Percentiles rank a stretch among this genome's conserved stretches.
phyloP scores from a whole-genome alignment of 2,797 vertebrate species.

The Philypnodon macrostomus region DNA sequence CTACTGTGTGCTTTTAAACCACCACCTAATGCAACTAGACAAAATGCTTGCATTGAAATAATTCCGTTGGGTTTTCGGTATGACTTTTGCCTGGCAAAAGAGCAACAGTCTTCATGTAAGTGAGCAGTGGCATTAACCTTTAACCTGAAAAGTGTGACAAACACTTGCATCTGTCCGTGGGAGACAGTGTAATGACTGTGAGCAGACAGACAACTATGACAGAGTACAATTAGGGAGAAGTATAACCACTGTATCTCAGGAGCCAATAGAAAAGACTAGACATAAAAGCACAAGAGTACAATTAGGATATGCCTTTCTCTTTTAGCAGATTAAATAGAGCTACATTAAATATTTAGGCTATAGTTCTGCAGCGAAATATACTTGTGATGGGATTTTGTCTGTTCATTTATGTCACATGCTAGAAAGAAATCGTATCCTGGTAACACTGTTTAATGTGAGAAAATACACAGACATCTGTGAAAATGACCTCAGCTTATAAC shows the following conservation, averaged over 20 bases:
- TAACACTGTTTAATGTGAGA: constrained; percentile 29
- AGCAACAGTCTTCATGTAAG: background rate
- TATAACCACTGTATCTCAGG: constrained; percentile 16
- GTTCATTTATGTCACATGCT: constrained; percentile 7
- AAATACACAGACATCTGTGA: constrained; percentile 39
- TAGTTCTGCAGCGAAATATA: no score
- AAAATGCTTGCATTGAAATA: background rate
- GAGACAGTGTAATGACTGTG: constrained; percentile 28
- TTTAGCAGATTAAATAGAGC: no score
- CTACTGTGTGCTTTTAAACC: no score
- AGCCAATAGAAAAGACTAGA: no score
- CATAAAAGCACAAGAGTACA: no score
- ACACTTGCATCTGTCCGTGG: constrained; percentile 57
- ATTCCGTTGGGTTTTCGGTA: no score
- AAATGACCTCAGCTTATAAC: constrained; percentile 30
- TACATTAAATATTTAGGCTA: no score
- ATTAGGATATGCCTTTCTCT: no score
- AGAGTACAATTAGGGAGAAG: constrained; percentile 40
- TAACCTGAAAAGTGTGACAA: constrained; percentile 17
- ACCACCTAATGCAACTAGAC: background rate
- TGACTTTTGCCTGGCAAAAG: constrained; percentile 2
- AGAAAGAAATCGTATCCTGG: constrained; percentile 5
- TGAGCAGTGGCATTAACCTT: constrained; percentile 2
- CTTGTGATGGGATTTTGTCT: no score
- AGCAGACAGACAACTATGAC: constrained; percentile 35